phyloP scores from a whole-genome alignment of 2,888 invertebrate genomes.

The Synergus umbraculus region DNA sequence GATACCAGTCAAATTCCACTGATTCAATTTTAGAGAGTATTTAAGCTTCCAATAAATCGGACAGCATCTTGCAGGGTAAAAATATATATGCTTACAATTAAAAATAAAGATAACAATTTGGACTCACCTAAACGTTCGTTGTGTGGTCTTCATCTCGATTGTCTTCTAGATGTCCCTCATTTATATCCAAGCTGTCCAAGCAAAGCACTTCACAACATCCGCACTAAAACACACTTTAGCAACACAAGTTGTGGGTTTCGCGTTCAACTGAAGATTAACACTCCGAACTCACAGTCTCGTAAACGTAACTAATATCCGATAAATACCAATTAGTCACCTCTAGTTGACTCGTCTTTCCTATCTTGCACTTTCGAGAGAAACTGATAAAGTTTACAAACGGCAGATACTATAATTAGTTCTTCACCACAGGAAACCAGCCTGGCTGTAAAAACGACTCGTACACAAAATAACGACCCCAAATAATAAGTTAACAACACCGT shows the following conservation, averaged over 20 bases:
- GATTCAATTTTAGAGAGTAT: too few species aligned
- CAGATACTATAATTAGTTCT: background rate
- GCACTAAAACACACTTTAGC: background rate
- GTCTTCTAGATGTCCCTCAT: background rate
- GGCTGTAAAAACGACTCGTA: background rate
- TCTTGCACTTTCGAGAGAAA: background rate
- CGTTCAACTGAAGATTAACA: background rate
- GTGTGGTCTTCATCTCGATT: constrained; percentile 40
- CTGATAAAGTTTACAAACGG: background rate
- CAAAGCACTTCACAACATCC: background rate
- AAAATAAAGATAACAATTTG: background rate
- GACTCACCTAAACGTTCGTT: constrained; percentile 31
- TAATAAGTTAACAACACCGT: background rate
- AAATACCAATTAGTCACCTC: background rate
- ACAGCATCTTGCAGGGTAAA: background rate
- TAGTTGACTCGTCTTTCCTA: background rate
- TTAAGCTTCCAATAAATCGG: too few species aligned
- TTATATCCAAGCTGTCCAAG: constrained; percentile 1
- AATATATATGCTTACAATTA: too few species aligned
- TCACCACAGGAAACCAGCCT: background rate
- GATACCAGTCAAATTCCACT: too few species aligned
- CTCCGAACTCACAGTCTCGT: background rate
- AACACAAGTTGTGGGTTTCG: background rate
- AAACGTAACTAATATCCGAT: background rate
- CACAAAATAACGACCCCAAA: background rate